Conservation (phyloP, 2,888 invertebrate genomes). For the Stegana nigrithorax region DNA sequence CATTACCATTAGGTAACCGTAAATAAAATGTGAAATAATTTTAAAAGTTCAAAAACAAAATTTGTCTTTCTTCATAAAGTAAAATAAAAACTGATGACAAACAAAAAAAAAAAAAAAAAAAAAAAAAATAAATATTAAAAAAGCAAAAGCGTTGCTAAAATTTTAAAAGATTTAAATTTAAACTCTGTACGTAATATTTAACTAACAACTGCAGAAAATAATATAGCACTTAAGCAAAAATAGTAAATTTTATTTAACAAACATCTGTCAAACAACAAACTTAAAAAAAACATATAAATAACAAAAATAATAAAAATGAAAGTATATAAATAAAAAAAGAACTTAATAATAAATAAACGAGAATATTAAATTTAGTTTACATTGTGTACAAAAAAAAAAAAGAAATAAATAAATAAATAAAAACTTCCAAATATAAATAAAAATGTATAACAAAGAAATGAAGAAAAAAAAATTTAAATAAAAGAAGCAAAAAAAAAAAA, state of each 20-base stretch:
- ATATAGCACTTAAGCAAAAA: neutral
- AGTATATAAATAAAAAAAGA: neutral
- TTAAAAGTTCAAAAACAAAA: neutral
- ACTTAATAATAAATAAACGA: neutral
- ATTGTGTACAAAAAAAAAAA: neutral
- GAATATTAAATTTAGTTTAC: neutral
- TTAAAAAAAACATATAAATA: constrained; percentile 21
- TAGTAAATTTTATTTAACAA: constrained; percentile 18
- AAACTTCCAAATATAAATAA: neutral
- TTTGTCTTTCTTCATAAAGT: neutral
- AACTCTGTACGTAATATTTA: constrained; percentile 15
- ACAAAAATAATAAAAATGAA: neutral
- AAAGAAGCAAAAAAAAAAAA: neutral
- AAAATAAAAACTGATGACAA: no score
- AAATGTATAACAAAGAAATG: neutral
- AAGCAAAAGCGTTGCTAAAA: constrained; percentile 7
- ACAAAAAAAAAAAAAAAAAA: constrained; percentile 7
- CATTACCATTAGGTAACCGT: neutral
- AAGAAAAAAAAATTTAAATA: neutral
- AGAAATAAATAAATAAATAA: neutral
- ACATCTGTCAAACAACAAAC: constrained; percentile 8
- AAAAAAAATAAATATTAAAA: constrained; percentile 29
- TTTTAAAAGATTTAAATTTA: neutral
- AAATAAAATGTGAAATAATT: no score
- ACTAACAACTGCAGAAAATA: constrained; percentile 3